Percentiles rank a stretch among this genome's conserved stretches.
Evolutionary conservation across 2,113 vertebrate species (phyloP).

Genomic region (cat (Felis catus)): F.catus_Fca126_mat1.0 CM031428.1:67666501-67667000

Average conservation of each 20-base stretch:
- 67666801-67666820: constrained; percentile 20
- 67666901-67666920: background rate
- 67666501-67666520: constrained; percentile 26
- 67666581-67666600: background rate
- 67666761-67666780: background rate
- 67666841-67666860: background rate
- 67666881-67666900: background rate
- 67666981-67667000: constrained; percentile 38
- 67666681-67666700: background rate
- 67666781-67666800: background rate
- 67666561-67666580: background rate
- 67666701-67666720: background rate
- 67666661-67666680: constrained; percentile 3
- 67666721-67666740: background rate
- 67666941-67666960: background rate
- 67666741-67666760: background rate
- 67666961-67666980: constrained; percentile 16
- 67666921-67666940: background rate
- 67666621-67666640: background rate
- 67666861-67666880: background rate
- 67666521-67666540: background rate
- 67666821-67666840: background rate
- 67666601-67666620: background rate
- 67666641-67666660: background rate
- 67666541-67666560: background rate